Conservation (phyloP, 1,140 invertebrate species). For the Drosophila grimshawi region DNA sequence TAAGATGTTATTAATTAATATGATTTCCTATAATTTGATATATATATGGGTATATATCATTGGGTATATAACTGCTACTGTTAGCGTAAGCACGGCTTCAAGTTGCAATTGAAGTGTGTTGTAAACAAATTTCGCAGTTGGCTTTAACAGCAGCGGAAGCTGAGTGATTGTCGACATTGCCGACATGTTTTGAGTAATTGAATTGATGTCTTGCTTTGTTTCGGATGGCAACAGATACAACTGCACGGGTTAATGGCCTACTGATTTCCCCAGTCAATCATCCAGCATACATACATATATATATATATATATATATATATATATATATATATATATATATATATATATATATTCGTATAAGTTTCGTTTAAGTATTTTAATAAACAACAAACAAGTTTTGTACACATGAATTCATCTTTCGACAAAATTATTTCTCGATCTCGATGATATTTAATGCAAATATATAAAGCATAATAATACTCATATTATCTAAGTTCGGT, state of each 20-base stretch:
- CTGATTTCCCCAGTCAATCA: conserved; percentile 56
- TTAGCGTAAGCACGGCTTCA: too few relatives aligned
- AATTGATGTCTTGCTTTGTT: conserved; percentile 58
- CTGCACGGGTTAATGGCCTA: conserved; percentile 46
- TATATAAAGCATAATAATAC: too few relatives aligned
- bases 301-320: neutral
- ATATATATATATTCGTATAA: neutral
- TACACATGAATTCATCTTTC: too few relatives aligned
- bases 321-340: too few relatives aligned
- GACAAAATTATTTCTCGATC: too few relatives aligned
- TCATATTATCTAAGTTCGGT: too few relatives aligned
- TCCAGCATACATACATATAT: conserved; percentile 2
- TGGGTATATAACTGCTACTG: too few relatives aligned
- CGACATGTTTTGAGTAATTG: conserved; percentile 64
- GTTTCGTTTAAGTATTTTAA: neutral
- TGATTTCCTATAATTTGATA: too few relatives aligned
- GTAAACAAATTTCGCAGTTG: conserved; percentile 49
- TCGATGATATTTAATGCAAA: too few relatives aligned
- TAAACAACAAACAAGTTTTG: too few relatives aligned
- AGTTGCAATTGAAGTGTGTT: conserved; percentile 9
- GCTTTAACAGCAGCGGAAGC: conserved; percentile 11
- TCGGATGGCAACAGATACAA: conserved; percentile 21
- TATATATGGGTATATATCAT: too few relatives aligned
- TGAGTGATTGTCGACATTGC: conserved; percentile 21
- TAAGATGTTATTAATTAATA: too few relatives aligned